Conservation (phyloP, 2,113 vertebrate species). For the Anarhynchus alexandrinus region DNA sequence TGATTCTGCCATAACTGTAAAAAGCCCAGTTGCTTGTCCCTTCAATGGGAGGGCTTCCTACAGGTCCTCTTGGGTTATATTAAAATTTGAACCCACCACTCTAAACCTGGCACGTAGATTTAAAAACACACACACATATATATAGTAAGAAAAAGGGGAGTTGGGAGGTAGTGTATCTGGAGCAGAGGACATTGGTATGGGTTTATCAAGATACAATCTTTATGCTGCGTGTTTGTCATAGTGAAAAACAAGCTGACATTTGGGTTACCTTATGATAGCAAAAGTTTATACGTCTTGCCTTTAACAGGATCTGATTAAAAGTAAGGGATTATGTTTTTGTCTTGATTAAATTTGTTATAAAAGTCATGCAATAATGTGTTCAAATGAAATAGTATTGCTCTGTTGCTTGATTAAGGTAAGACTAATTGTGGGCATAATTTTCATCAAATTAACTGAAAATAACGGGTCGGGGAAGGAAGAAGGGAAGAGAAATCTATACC, state of each 20-base stretch:
- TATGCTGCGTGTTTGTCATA: neutral
- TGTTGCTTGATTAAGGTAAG: slow-evolving; percentile 53
- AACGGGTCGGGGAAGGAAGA: neutral
- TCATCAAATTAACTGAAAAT: slow-evolving; percentile 62
- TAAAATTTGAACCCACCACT: neutral
- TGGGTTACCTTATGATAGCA: neutral
- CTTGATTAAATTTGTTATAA: slow-evolving; percentile 44
- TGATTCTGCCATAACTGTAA: neutral
- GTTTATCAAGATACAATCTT: neutral
- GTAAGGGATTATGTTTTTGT: neutral
- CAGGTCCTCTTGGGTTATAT: neutral
- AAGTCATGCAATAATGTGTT: slow-evolving; percentile 26
- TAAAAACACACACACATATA: neutral
- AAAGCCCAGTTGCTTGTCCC: neutral
- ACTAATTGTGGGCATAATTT: slow-evolving; percentile 62
- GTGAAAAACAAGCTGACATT: neutral
- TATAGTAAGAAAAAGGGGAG: neutral
- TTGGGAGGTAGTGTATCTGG: neutral
- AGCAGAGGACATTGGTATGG: neutral
- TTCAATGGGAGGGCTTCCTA: neutral
- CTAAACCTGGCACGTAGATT: neutral
- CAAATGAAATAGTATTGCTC: neutral
- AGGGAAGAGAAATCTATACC: neutral
- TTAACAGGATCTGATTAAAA: slow-evolving; percentile 20
- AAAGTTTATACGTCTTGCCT: neutral